Evolutionary conservation across 2,113 vertebrate genomes (phyloP).

Genomic region (Chaetodon auriga): DNA sequence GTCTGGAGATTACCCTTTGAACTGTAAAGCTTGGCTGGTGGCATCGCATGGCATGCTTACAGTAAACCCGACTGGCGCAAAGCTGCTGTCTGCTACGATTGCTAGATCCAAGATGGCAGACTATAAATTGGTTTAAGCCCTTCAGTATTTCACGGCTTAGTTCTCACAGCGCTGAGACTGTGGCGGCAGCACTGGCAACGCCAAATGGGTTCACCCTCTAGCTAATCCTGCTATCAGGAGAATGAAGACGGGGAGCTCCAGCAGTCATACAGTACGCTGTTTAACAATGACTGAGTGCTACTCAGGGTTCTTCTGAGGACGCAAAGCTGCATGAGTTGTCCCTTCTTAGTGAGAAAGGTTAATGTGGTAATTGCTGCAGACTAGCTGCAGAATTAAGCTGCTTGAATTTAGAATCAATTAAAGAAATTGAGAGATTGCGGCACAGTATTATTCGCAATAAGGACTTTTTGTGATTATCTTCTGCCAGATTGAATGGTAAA

Average conservation of each 20-base stretch:
- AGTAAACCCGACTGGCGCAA: slow-evolving; percentile 70
- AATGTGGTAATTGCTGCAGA: slow-evolving; percentile 63
- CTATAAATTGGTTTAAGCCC: slow-evolving; percentile 75
- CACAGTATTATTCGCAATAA: slow-evolving; percentile 44
- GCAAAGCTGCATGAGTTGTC: slow-evolving; percentile 38
- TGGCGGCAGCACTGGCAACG: slow-evolving; percentile 49
- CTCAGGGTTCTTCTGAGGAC: slow-evolving; percentile 59
- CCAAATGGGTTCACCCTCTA: slow-evolving; percentile 72
- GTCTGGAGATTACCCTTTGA: slow-evolving; percentile 70
- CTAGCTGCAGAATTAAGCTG: slow-evolving; percentile 66
- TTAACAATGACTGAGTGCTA: slow-evolving; percentile 53
- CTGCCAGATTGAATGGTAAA: slow-evolving; percentile 36
- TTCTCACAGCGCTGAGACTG: slow-evolving; percentile 61
- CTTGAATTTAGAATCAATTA: slow-evolving; percentile 74
- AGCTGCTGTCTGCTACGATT: slow-evolving; percentile 64
- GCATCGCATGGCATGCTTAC: slow-evolving; percentile 68
- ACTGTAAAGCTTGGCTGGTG: slow-evolving; percentile 62
- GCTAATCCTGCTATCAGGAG: slow-evolving; percentile 75
- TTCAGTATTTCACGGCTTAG: slow-evolving; percentile 75
- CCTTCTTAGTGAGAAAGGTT: slow-evolving; percentile 54
- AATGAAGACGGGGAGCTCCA: slow-evolving; percentile 55
- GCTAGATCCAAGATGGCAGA: slow-evolving; percentile 75
- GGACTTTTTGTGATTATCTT: slow-evolving; percentile 56
- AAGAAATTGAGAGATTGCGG: slow-evolving; percentile 66
- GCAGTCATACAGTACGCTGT: slow-evolving; percentile 57